A percentile compares a stretch with the other conserved stretches of the same genome.
Conservation (phyloP, 2,797 vertebrate genomes). For the Hydrophis major region DNA sequence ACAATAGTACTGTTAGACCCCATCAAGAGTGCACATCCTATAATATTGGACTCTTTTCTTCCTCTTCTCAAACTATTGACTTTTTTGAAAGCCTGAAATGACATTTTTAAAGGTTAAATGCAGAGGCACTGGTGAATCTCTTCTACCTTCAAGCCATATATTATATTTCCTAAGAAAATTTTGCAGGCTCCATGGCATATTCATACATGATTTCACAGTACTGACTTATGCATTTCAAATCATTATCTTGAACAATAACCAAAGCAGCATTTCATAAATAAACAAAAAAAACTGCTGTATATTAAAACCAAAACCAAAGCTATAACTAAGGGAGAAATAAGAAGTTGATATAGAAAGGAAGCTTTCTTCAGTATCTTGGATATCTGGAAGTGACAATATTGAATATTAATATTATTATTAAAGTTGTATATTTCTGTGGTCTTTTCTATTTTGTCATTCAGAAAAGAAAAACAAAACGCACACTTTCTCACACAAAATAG, state of each 20-base stretch:
- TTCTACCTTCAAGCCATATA: constrained; percentile 39
- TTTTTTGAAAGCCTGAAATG: constrained; percentile 58
- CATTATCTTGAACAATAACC: constrained; percentile 39
- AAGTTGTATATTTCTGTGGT: neutral
- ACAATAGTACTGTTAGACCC: constrained; percentile 8
- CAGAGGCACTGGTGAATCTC: constrained; percentile 11
- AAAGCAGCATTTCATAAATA: neutral
- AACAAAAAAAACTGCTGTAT: neutral
- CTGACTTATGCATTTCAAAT: constrained; percentile 27
- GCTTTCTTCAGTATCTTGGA: neutral
- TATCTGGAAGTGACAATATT: neutral
- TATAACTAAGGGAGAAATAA: neutral
- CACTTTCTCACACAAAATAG: neutral
- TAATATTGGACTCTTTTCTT: constrained; percentile 37
- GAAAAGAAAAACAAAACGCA: neutral
- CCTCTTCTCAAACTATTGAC: constrained; percentile 25
- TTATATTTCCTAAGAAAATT: constrained; percentile 33
- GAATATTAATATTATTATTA: neutral
- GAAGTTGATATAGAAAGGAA: constrained; percentile 1
- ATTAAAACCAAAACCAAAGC: constrained; percentile 17
- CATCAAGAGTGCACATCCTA: constrained; percentile 49
- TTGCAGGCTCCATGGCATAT: constrained; percentile 35
- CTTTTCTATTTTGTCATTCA: neutral
- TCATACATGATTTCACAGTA: constrained; percentile 18
- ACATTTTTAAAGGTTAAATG: constrained; percentile 55